Evolutionary conservation across 2,113 vertebrate species (phyloP).

Genomic region (Lutjanus erythropterus): DNA sequence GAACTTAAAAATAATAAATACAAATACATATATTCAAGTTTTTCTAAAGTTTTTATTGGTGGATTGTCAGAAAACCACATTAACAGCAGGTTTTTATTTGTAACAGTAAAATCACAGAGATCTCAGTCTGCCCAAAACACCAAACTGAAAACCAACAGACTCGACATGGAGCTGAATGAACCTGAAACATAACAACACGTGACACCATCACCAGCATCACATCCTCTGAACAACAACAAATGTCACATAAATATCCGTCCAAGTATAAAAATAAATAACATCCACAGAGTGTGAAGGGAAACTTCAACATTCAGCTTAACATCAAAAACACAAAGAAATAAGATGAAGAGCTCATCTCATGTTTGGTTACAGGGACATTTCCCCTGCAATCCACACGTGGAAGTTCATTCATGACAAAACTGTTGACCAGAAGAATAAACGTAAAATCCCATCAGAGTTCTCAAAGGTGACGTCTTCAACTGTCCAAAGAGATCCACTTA

Average conservation of each 20-base stretch:
- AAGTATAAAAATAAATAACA: slow-evolving; percentile 37
- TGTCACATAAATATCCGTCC: slow-evolving; percentile 5
- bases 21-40: background rate
- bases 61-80: background rate
- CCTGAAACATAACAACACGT: background rate
- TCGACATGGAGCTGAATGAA: background rate
- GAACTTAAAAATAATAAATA: no score
- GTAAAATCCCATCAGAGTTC: background rate
- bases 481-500: no score
- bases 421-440: background rate
- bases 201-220: background rate
- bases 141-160: background rate
- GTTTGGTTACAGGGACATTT: background rate
- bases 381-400: background rate
- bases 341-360: no score
- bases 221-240: background rate
- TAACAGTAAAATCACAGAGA: background rate
- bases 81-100: background rate
- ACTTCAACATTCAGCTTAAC: slow-evolving; percentile 3
- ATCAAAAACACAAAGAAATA: background rate
- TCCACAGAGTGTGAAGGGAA: background rate
- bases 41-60: slow-evolving; percentile 7
- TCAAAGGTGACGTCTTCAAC: no score
- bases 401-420: slow-evolving; percentile 20
- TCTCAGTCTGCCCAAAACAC: background rate